Base-by-base conservation (phyloP, 2,797 vertebrate species). In the Sylvia borin region DNA sequence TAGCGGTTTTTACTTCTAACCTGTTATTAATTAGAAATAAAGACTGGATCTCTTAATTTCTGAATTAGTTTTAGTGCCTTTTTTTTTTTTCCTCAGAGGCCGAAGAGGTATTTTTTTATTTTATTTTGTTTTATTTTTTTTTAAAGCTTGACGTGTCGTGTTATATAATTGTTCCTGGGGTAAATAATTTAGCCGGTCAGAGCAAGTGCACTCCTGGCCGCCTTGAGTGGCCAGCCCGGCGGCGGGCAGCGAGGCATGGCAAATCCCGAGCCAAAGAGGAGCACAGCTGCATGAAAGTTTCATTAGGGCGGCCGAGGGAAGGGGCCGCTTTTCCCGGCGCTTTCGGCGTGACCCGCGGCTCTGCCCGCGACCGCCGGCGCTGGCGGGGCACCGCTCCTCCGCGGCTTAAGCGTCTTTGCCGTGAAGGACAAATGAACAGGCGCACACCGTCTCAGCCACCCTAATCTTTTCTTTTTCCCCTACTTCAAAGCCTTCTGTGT, bases 171-270 rank as follows among this genome's bases (percentile, higher is more conserved):
- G 95, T 94, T 91, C 82, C 34, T 2, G 26, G 94, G 96, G 92
- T 98, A 97, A 98, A 98, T 98, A 97, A 98, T 98, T 98, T 85
- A 98, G 96, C 92, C 80, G 97, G 96, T 95, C 96, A 88, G 96
- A 88, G 92, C 86, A 93, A 96, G 95, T 42, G 88, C 88, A 66
- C 93, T 95, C 95, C 88, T 92, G 75, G 48, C 53, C 7, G 50
- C 89, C 79, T 91, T 5, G 40, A 97, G 96, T 94, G 97, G 97
- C 92, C 93, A 92, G 95, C 88, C 64, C 26, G 67, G 96, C 58
- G 34, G 42, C 15, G 53, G 89, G 95, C 96, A 97, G 95, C 70
- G 77, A 88, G 96, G 97, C 96, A 53, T 94, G 95, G 87, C 82
- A 96, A 96, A 98, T 96, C 94, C 94, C 32, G 15, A 88, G 80